phyloP scores from a whole-genome alignment of 2,888 invertebrate genomes.

The Leptinotarsa haldemani region DNA sequence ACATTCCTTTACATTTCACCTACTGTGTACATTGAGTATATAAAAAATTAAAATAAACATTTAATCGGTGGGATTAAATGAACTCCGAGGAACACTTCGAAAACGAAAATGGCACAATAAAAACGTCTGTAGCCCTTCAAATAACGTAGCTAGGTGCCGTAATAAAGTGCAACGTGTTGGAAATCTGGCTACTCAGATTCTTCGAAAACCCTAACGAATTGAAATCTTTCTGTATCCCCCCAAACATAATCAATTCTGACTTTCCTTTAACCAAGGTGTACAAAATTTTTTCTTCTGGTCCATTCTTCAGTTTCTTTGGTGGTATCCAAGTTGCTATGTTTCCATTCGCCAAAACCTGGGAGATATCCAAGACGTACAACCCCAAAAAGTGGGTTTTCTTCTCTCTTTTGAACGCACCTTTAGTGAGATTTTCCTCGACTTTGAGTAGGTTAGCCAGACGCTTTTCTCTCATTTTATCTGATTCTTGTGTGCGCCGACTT shows the following conservation, averaged over 20 bases:
- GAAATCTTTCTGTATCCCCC: conserved; percentile 90
- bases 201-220: conserved; percentile 68
- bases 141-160: conserved; percentile 79
- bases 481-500: conserved; percentile 73
- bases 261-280: conserved; percentile 91
- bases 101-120: background rate
- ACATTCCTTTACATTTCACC: background rate
- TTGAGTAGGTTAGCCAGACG: conserved; percentile 52
- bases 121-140: conserved; percentile 59
- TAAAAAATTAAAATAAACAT: background rate
- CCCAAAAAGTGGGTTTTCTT: conserved; percentile 68
- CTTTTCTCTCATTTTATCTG: conserved; percentile 70
- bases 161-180: conserved; percentile 82
- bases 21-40: background rate
- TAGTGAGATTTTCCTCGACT: conserved; percentile 51
- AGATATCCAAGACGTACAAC: conserved; percentile 88
- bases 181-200: conserved; percentile 75
- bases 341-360: conserved; percentile 74
- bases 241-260: conserved; percentile 94
- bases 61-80: background rate
- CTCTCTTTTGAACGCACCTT: conserved; percentile 52
- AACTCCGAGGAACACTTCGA: background rate
- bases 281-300: conserved; percentile 89
- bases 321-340: conserved; percentile 79
- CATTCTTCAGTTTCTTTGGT: conserved; percentile 69